These are phyloP conservation scores for Pentalonia nigronervosa DNA, from an alignment of 1,140 invertebrate genomes.

Conservation along the genomic window DNA sequence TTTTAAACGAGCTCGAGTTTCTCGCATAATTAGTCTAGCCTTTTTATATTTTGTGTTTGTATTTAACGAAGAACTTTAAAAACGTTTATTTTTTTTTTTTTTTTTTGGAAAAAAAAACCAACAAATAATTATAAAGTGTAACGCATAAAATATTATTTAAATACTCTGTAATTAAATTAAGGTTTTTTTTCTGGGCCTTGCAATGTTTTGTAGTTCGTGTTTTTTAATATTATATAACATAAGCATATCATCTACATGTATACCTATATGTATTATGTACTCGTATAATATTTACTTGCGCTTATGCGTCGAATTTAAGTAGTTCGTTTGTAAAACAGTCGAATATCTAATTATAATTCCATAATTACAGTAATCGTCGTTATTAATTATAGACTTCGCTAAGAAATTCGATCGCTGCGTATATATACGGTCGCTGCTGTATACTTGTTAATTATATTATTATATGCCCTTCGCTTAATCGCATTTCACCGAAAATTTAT, in stretches of 20 bases:
- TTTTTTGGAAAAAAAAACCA: not conserved
- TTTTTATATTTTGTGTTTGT: not conserved
- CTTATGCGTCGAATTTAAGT: not conserved
- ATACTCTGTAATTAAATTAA: not conserved
- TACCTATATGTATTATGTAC: too few relatives aligned
- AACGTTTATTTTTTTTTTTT: not conserved
- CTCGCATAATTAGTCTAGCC: not conserved
- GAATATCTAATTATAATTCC: not conserved
- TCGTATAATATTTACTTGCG: not conserved
- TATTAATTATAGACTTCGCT: not conserved
- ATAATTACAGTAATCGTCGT: not conserved
- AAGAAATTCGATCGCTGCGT: not conserved
- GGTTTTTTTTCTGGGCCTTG: not conserved
- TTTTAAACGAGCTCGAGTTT: not conserved
- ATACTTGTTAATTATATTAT: not conserved
- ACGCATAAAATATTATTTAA: slow-evolving; percentile 1
- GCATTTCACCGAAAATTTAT: not conserved
- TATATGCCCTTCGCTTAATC: not conserved
- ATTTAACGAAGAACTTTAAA: not conserved
- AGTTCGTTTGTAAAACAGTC: not conserved
- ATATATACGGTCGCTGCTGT: not conserved
- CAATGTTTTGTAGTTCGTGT: not conserved
- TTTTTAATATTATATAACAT: not conserved
- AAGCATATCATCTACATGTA: too few relatives aligned
- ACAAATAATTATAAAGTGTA: not conserved